Conservation (phyloP, 2,888 invertebrate species). For the Tachystola acroxantha region DNA sequence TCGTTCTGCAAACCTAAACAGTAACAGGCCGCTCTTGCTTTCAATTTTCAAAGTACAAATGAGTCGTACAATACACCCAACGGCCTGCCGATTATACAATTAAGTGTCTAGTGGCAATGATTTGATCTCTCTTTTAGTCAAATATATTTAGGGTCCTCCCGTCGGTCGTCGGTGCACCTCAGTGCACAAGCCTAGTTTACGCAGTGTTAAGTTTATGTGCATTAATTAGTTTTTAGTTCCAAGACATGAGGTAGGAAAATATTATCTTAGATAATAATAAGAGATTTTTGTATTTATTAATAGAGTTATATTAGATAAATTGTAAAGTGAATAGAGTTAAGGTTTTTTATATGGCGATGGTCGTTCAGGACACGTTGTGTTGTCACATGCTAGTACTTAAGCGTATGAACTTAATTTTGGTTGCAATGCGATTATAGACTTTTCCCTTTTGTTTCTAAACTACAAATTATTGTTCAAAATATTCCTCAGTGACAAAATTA, state of each 20-base stretch:
- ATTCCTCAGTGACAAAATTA: background rate
- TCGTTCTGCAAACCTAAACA: slow-evolving; percentile 14
- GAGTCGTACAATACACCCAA: slow-evolving; percentile 38
- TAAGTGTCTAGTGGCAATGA: slow-evolving; percentile 81
- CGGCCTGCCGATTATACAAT: slow-evolving; percentile 49
- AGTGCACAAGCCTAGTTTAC: slow-evolving; percentile 1
- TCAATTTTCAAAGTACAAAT: slow-evolving; percentile 65
- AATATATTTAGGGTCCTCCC: slow-evolving; percentile 78
- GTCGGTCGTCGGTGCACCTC: slow-evolving; percentile 28
- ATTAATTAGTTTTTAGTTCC: slow-evolving; percentile 71
- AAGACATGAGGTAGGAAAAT: slow-evolving; percentile 74
- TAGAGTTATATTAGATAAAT: slow-evolving; percentile 77
- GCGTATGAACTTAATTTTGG: slow-evolving; percentile 55
- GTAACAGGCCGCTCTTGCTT: slow-evolving; percentile 31
- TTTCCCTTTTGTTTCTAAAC: slow-evolving; percentile 3
- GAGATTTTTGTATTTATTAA: slow-evolving; percentile 78
- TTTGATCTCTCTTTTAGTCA: slow-evolving; percentile 87
- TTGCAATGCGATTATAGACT: slow-evolving; percentile 10
- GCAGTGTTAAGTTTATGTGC: slow-evolving; percentile 52
- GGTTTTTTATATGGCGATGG: slow-evolving; percentile 71
- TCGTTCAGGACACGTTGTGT: slow-evolving; percentile 57
- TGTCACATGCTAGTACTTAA: slow-evolving; percentile 66
- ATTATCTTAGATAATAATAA: slow-evolving; percentile 73
- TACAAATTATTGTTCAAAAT: background rate
- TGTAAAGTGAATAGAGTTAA: slow-evolving; percentile 73